Evolutionary conservation across 1,140 invertebrate species (phyloP), one percentile per base, ranked within the genome.

Genomic region (Leptestheria dahalacensis): DNA sequence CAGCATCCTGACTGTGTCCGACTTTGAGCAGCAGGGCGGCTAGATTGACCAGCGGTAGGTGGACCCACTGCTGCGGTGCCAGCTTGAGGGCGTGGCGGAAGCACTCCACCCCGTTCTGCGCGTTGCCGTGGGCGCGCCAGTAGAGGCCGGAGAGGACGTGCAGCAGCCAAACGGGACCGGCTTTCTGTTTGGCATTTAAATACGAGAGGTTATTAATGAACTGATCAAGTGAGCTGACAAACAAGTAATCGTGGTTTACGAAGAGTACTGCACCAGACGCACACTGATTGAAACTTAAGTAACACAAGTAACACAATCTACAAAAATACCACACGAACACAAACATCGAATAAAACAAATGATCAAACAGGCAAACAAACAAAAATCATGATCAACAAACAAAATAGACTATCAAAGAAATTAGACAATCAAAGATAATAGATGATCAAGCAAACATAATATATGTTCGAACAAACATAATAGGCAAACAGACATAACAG

Each of bases 111-210:
- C 80, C 78, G 67, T 82, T 79, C 18, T 72, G 69, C 20, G 76
- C 74, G 64, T 82, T 81, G 3, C 77, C 77, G 4, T 78, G 72
- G 1, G 82, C 76, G 11, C 82, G 72, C 82, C 82, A 84, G 66
- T 84, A 82, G 2, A 84, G 68, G n/a, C 79, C 81, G 0, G 82
- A 78, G 47, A 84, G 68, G 15, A 77, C 78, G 25, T 78, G 75
- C 3, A 82, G 65, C 15, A 82, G 68, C 82, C 82, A 84, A 59
- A 75, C 75, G 0, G 83, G 81, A 1, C 78, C 81, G 61, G 80
- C 70, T 70, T 78, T 80, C 82, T 85, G 71, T 53, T 60, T 62
- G 63, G 41, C 61, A 46, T 50, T 15, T 51, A 61, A 57, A 48
- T 61, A 25, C 50, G 12, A 57, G 21, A 41, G 21, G 20, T n/a